Evolutionary conservation across 1,140 invertebrate genomes (phyloP).

Genomic region (Nasonia giraulti): DNA sequence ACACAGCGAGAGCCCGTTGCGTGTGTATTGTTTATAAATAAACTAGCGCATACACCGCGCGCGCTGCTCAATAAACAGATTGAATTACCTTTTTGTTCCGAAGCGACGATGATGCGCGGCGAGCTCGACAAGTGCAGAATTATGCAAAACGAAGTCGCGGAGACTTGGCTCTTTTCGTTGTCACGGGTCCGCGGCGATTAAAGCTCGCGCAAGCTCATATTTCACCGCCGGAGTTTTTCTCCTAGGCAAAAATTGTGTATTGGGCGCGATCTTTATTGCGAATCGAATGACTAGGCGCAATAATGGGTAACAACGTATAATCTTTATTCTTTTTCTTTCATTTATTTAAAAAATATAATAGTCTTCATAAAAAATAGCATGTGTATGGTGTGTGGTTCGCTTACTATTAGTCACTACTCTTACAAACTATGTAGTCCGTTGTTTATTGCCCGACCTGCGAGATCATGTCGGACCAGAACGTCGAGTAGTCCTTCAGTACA

Average conservation of each 20-base stretch:
- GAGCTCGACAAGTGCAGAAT: neutral
- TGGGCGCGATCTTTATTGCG: too few relatives aligned
- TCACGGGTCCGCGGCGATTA: neutral
- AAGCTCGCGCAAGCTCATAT: neutral
- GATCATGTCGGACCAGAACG: constrained; percentile 80
- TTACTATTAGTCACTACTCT: neutral
- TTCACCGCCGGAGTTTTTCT: neutral
- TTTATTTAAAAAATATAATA: constrained; percentile 45
- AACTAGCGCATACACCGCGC: neutral
- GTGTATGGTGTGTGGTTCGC: neutral
- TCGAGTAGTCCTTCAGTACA: constrained; percentile 81
- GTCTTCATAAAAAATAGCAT: constrained; percentile 8
- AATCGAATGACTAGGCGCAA: neutral
- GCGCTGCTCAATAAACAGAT: neutral
- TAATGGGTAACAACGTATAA: constrained; percentile 18
- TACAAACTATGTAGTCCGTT: neutral
- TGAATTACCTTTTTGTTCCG: constrained; percentile 6
- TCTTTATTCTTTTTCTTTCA: constrained; percentile 26
- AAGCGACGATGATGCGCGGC: neutral
- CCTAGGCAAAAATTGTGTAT: too few relatives aligned
- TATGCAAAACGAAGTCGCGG: neutral
- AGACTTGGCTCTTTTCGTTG: neutral
- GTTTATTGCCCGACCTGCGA: constrained; percentile 53
- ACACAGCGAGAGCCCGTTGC: neutral
- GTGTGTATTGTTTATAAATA: constrained; percentile 14